Conservation (phyloP, 2,888 invertebrate species). For the Xylota sylvarum region DNA sequence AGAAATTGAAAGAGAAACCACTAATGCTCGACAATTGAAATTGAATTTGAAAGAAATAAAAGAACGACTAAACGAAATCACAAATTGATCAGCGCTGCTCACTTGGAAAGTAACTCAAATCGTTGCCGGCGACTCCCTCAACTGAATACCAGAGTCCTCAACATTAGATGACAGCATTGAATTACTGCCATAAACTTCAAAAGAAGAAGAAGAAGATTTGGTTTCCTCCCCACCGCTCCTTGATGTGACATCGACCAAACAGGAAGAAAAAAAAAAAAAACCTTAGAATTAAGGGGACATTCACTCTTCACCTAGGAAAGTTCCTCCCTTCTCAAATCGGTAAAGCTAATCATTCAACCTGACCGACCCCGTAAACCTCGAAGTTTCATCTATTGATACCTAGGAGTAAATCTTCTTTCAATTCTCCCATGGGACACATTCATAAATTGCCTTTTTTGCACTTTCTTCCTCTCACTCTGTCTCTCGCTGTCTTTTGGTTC, state of each 20-base stretch:
- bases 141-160: background rate
- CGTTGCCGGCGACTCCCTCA: background rate
- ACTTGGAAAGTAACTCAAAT: conserved; percentile 17
- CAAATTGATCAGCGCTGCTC: conserved; percentile 18
- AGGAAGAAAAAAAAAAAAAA: background rate
- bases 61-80: conserved; percentile 18
- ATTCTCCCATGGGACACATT: conserved; percentile 50
- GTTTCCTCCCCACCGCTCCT: no score
- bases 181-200: conserved; percentile 52
- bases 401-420: conserved; percentile 49
- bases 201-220: conserved; percentile 30
- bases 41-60: background rate
- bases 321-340: conserved; percentile 1
- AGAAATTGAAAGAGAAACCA: conserved; percentile 44
- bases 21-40: conserved; percentile 41
- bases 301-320: conserved; percentile 4
- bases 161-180: conserved; percentile 26
- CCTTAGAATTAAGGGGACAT: background rate
- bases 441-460: conserved; percentile 67
- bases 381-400: conserved; percentile 48
- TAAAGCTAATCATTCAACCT: conserved; percentile 57
- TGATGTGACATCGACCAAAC: no score
- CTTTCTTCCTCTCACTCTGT: background rate
- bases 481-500: background rate
- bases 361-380: conserved; percentile 37